phyloP scores from a whole-genome alignment of 2,113 vertebrate genomes.

The human region GRCh38 chr15:70336501-70337000 shows the following conservation, averaged over 20 bases:
- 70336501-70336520: not conserved
- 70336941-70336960: not conserved
- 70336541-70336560: not conserved
- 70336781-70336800: conserved; percentile 20
- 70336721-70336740: not conserved
- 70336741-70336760: conserved; percentile 2
- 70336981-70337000: not conserved
- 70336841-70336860: not conserved
- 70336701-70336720: not conserved
- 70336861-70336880: not conserved
- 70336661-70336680: accelerated
- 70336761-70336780: not conserved
- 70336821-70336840: conserved; percentile 38
- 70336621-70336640: not conserved
- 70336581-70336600: not conserved
- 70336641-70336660: not conserved
- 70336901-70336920: not conserved
- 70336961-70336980: not conserved
- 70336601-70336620: not conserved
- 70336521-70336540: not conserved
- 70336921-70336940: not conserved
- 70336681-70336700: not conserved
- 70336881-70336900: conserved; percentile 55
- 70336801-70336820: conserved; percentile 30
- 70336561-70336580: not conserved